These are phyloP conservation scores for Atrina japonica DNA, from an alignment of 2,888 invertebrate species.

Conservation along the genomic window DNA sequence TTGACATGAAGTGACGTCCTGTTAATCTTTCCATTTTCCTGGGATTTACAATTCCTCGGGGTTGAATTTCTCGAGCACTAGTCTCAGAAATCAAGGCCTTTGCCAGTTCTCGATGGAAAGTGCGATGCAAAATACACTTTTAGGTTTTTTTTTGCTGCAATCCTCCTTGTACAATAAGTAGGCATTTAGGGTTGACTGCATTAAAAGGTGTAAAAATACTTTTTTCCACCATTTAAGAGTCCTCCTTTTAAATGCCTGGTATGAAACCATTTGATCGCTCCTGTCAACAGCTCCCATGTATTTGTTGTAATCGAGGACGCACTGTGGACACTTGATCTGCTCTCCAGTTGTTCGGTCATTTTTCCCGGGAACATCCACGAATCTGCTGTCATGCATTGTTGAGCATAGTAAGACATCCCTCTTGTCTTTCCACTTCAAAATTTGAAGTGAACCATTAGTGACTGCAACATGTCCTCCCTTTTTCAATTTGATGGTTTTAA, in stretches of 20 bases:
- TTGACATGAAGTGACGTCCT: slow-evolving; percentile 16
- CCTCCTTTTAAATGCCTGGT: slow-evolving; percentile 35
- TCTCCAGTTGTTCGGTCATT: not conserved
- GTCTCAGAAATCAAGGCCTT: slow-evolving; percentile 11
- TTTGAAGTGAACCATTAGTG: slow-evolving; percentile 18
- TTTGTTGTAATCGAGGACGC: slow-evolving; percentile 34
- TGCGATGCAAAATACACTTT: too few relatives aligned
- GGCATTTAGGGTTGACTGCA: slow-evolving; percentile 26
- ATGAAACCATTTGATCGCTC: slow-evolving; percentile 40
- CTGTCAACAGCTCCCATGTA: slow-evolving; percentile 46
- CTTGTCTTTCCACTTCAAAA: slow-evolving; percentile 26
- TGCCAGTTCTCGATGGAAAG: not conserved
- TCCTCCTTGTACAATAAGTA: slow-evolving; percentile 38
- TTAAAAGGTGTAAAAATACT: slow-evolving; percentile 40
- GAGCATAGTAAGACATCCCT: slow-evolving; percentile 16
- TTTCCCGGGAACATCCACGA: slow-evolving; percentile 6
- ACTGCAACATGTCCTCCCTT: slow-evolving; percentile 35
- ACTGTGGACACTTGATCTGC: slow-evolving; percentile 5
- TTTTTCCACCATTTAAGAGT: slow-evolving; percentile 51
- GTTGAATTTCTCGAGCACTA: not conserved
- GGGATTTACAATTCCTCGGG: not conserved
- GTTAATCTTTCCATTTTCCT: slow-evolving; percentile 5
- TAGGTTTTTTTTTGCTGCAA: slow-evolving; percentile 5
- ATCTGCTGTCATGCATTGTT: not conserved
- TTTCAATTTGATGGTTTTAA: slow-evolving; percentile 40